Evolutionary conservation across 2,888 invertebrate species (phyloP).

Genomic region (Metallyticus violacea): DNA sequence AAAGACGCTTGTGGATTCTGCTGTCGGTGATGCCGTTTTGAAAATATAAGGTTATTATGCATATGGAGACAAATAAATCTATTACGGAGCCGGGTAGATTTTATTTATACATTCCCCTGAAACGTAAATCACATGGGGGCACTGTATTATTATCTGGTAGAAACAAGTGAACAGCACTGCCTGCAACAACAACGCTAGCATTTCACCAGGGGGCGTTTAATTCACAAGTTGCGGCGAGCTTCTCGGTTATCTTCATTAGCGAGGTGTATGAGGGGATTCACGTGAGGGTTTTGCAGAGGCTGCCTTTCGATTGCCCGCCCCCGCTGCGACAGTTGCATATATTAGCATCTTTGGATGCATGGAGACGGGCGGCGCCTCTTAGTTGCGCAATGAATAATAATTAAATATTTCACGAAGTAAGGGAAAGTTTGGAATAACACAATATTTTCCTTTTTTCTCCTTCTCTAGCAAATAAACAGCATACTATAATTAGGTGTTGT

Average conservation of each 20-base stretch:
- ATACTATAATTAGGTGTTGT: too few relatives aligned
- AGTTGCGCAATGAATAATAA: not conserved
- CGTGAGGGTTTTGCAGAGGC: not conserved
- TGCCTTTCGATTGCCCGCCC: not conserved
- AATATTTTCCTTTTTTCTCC: not conserved
- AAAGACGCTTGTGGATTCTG: not conserved
- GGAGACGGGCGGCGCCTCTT: too few relatives aligned
- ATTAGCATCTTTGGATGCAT: not conserved
- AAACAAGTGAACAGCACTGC: not conserved
- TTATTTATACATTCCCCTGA: not conserved
- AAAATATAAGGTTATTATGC: not conserved
- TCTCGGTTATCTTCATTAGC: not conserved
- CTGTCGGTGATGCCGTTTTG: not conserved
- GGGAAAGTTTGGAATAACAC: not conserved
- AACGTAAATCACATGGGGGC: not conserved
- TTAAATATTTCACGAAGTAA: not conserved
- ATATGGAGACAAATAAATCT: not conserved
- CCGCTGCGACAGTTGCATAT: not conserved
- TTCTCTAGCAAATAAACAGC: not conserved
- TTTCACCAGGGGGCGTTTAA: not conserved
- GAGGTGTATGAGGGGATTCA: too few relatives aligned
- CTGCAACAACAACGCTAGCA: not conserved
- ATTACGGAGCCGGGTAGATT: not conserved
- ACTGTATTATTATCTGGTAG: not conserved
- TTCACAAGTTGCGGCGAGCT: not conserved